A percentile compares a stretch with the other conserved stretches of the same genome.
These are phyloP conservation scores for Macrobrachium nipponense DNA, from an alignment of 1,140 invertebrate genomes.

Conservation along the genomic window DNA sequence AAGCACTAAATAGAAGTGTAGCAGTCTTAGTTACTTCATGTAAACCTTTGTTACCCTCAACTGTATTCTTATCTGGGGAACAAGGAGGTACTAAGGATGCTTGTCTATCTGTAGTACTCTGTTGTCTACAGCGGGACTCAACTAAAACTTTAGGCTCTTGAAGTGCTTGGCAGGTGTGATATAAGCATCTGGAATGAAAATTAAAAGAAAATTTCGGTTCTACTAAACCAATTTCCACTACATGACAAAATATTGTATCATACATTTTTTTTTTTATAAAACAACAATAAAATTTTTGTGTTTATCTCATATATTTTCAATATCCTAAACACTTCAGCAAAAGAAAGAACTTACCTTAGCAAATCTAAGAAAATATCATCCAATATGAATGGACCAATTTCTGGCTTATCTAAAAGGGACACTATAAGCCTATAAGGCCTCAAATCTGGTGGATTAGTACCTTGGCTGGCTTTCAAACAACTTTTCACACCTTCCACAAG, in stretches of 20 bases:
- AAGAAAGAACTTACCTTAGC: slow-evolving; percentile 75
- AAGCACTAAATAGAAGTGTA: slow-evolving; percentile 85
- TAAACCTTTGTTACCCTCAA: slow-evolving; percentile 41
- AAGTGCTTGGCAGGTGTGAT: slow-evolving; percentile 68
- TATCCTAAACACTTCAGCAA: background rate
- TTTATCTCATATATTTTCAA: too few relatives aligned
- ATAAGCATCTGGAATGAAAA: slow-evolving; percentile 70
- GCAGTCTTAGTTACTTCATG: slow-evolving; percentile 82
- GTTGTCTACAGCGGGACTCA: slow-evolving; percentile 33
- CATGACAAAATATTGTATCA: too few relatives aligned
- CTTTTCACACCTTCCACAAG: slow-evolving; percentile 71
- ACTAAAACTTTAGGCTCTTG: slow-evolving; percentile 25
- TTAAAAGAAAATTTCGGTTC: too few relatives aligned
- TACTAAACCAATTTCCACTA: too few relatives aligned
- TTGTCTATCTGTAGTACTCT: slow-evolving; percentile 34
- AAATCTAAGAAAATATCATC: slow-evolving; percentile 89
- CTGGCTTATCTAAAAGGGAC: slow-evolving; percentile 88
- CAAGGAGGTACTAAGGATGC: slow-evolving; percentile 31
- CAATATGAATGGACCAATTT: slow-evolving; percentile 86
- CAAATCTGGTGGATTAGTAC: slow-evolving; percentile 74
- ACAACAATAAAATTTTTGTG: too few relatives aligned
- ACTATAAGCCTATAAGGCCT: slow-evolving; percentile 88
- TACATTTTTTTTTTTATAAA: too few relatives aligned
- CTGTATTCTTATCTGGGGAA: slow-evolving; percentile 35
- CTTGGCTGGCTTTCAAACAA: slow-evolving; percentile 68